Conservation (phyloP, 92 coral and sea anemone genomes). For the Chrysogorgia sp. region DNA sequence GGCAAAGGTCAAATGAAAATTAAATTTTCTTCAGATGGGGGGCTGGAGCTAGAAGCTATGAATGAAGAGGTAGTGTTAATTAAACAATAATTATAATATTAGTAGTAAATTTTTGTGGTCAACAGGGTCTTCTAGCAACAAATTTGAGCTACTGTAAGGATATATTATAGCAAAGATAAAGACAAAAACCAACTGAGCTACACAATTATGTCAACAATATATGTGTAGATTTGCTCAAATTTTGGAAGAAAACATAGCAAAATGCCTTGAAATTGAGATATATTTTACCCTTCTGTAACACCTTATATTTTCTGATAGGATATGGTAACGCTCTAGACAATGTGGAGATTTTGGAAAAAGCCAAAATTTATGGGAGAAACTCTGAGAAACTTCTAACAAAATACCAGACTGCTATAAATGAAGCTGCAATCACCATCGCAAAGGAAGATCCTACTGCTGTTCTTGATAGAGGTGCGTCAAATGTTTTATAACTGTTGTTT, state of each 20-base stretch:
- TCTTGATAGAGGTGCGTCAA: slow-evolving; percentile 57
- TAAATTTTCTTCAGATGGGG: neutral
- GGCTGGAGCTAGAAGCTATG: slow-evolving; percentile 23
- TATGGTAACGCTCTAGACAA: slow-evolving; percentile 12
- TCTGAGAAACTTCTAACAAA: slow-evolving; percentile 20
- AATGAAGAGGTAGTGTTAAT: slow-evolving; percentile 17
- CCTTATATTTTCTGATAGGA: neutral
- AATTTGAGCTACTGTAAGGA: too few species aligned
- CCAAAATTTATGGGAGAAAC: slow-evolving; percentile 33
- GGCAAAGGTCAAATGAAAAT: slow-evolving; percentile 25
- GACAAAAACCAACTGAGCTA: neutral
- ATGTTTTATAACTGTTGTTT: neutral
- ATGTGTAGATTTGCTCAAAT: neutral
- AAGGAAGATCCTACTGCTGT: slow-evolving; percentile 49
- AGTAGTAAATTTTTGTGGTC: too few species aligned
- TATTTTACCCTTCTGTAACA: slow-evolving; percentile 9
- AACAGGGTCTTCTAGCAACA: too few species aligned
- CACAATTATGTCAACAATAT: neutral
- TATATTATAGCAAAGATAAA: too few species aligned
- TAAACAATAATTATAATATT: too few species aligned
- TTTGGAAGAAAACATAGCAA: neutral
- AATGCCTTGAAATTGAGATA: neutral
- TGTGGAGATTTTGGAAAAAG: slow-evolving; percentile 5
- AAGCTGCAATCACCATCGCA: slow-evolving; percentile 58
- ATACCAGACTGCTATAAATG: slow-evolving; percentile 63